phyloP scores from a whole-genome alignment of 2,797 vertebrate species.

The Brachymystax lenok region DNA sequence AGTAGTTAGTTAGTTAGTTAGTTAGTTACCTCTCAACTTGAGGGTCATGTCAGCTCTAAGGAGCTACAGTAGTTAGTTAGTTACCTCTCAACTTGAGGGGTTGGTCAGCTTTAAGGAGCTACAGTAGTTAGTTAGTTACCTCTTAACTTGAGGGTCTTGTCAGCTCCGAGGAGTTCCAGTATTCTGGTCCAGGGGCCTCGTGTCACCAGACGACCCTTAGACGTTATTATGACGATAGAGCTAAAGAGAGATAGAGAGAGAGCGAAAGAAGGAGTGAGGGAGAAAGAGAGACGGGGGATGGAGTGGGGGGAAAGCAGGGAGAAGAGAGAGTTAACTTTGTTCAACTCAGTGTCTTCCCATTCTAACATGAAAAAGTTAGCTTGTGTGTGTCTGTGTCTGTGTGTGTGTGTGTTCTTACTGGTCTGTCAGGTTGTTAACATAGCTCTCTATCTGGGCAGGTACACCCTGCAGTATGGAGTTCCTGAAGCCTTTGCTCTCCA shows the following conservation, averaged over 20 bases:
- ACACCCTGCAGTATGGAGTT: constrained; percentile 86
- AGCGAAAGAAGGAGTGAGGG: neutral
- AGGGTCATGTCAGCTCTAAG: constrained; percentile 81
- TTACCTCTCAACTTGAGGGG: constrained; percentile 83
- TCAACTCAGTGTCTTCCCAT: neutral
- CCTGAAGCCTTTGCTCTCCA: constrained; percentile 80
- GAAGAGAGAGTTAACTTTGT: neutral
- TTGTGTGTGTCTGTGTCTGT: neutral
- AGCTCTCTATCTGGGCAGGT: constrained; percentile 87
- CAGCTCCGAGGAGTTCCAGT: constrained; percentile 84
- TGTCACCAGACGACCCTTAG: constrained; percentile 84
- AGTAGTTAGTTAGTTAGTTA: constrained; percentile 53
- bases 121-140: constrained; percentile 71
- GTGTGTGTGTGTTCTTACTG: constrained; percentile 76
- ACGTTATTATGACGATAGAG: constrained; percentile 86
- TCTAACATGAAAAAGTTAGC: neutral
- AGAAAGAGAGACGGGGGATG: neutral
- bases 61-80: constrained; percentile 68
- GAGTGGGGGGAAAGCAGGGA: neutral
- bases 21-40: constrained; percentile 80
- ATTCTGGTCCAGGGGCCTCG: constrained; percentile 88
- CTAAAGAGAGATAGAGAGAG: constrained; percentile 60
- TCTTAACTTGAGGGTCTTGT: constrained; percentile 80
- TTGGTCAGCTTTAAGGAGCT: constrained; percentile 81
- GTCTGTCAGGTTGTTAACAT: constrained; percentile 80